These are phyloP conservation scores for Pseudachorutes palmiensis DNA, from an alignment of 1,140 invertebrate species.

Conservation along the genomic window DNA sequence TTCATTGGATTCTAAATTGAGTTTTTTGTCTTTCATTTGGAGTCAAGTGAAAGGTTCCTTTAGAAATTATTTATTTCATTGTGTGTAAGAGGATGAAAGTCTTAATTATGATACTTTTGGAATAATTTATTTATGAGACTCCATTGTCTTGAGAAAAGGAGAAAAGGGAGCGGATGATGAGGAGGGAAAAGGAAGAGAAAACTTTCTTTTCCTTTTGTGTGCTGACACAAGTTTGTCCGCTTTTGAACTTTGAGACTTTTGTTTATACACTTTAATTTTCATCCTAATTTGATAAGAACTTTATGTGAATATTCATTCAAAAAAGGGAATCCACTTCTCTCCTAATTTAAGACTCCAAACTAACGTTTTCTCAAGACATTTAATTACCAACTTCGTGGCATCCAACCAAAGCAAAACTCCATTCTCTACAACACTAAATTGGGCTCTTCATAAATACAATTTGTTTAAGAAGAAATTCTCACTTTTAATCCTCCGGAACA, in stretches of 20 bases:
- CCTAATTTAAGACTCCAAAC: no score
- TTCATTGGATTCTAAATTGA: not conserved
- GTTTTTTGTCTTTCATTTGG: not conserved
- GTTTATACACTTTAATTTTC: constrained; percentile 23
- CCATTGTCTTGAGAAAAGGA: constrained; percentile 1
- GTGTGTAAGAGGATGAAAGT: constrained; percentile 8
- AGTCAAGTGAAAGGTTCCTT: not conserved
- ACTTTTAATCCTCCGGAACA: no score
- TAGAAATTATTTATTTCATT: constrained; percentile 15
- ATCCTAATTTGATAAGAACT: constrained; percentile 31
- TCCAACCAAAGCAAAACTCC: no score
- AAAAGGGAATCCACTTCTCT: constrained; percentile 8
- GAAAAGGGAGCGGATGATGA: not conserved
- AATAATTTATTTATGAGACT: constrained; percentile 23
- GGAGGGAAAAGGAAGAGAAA: not conserved
- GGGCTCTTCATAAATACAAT: no score
- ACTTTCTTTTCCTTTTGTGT: constrained; percentile 6
- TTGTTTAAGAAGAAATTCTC: no score
- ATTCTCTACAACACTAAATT: no score
- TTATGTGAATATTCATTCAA: constrained; percentile 14
- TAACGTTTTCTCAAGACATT: not conserved
- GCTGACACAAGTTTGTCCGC: constrained; percentile 4
- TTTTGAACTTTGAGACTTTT: constrained; percentile 12
- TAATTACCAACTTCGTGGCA: no score
- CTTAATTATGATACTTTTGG: constrained; percentile 20